Percentiles rank a stretch among this genome's conserved stretches.
These are phyloP conservation scores for Gymnobelideus leadbeateri DNA, from an alignment of 2,113 vertebrate species.

Conservation along the genomic window DNA sequence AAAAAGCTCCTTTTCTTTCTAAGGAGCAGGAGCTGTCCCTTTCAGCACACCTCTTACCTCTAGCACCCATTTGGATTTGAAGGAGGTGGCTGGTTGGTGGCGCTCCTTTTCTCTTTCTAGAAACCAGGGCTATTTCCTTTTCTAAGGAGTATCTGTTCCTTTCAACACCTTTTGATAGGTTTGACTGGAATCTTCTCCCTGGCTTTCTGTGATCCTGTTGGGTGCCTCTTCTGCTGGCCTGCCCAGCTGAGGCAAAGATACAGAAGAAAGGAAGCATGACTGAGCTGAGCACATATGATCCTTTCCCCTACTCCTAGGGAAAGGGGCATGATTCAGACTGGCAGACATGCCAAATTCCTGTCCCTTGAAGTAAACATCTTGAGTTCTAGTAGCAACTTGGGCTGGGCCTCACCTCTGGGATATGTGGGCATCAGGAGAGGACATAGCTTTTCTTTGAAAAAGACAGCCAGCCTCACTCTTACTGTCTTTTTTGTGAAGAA, in stretches of 20 bases:
- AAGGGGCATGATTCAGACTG: neutral
- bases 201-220: conserved; percentile 22
- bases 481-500: neutral
- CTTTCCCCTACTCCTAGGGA: rapidly evolving
- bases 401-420: neutral
- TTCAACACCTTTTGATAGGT: conserved; percentile 62
- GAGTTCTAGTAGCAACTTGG: neutral
- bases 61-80: conserved; percentile 29
- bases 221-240: neutral
- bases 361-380: neutral
- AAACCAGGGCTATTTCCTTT: conserved; percentile 27
- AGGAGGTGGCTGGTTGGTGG: neutral
- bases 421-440: neutral
- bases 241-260: neutral
- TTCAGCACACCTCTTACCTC: conserved; percentile 48
- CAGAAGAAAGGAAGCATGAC: neutral
- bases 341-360: neutral
- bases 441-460: neutral
- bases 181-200: conserved; percentile 52
- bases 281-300: neutral
- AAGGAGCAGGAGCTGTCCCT: conserved; percentile 19
- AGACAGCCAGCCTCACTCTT: neutral
- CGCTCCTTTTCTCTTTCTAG: conserved; percentile 61
- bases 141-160: conserved; percentile 53
- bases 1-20: neutral